A percentile compares a stretch with the other conserved stretches of the same genome.
Conservation (phyloP, 2,113 vertebrate genomes). For the Probosciger aterrimus region DNA sequence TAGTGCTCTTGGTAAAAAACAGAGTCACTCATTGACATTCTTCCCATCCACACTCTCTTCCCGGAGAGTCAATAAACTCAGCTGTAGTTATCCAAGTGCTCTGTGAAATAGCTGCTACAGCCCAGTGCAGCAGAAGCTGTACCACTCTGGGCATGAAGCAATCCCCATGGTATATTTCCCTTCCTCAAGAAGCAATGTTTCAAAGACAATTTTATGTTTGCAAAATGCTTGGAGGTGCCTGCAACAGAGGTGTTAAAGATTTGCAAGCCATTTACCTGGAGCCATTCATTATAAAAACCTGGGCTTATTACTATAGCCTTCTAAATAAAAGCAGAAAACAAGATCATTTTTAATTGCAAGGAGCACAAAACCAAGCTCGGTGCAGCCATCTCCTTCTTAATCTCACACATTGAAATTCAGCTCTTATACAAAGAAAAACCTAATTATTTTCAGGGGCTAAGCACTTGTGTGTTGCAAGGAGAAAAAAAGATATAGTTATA, state of each 20-base stretch:
- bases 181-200: neutral
- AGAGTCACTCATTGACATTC: neutral
- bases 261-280: neutral
- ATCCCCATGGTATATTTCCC: neutral
- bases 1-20: neutral
- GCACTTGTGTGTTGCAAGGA: neutral
- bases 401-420: neutral
- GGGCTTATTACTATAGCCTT: neutral
- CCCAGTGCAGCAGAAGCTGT: neutral
- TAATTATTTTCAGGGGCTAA: neutral
- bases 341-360: neutral
- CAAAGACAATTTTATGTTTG: neutral
- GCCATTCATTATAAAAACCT: neutral
- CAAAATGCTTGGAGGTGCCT: neutral
- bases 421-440: neutral
- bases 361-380: neutral
- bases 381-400: neutral
- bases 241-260: neutral
- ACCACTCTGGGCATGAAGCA: neutral
- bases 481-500: neutral
- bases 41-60: neutral
- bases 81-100: neutral
- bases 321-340: neutral
- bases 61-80: neutral
- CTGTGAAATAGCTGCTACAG: neutral